Evolutionary conservation across 2,888 invertebrate species (phyloP).

Genomic region (Eristalis arbustorum): DNA sequence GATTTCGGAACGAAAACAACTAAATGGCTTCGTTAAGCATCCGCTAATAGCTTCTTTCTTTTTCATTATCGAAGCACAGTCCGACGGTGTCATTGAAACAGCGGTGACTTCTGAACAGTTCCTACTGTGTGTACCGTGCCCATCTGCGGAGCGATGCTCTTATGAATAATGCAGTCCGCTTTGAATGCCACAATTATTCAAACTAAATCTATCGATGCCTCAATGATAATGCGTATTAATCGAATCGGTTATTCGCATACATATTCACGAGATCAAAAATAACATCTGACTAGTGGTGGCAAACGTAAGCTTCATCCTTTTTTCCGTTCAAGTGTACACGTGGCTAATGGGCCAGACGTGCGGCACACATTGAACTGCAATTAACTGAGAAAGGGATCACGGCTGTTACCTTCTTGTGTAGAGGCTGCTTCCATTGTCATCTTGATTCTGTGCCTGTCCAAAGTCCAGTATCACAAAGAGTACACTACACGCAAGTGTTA

Average conservation of each 20-base stretch:
- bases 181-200: background rate
- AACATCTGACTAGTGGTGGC: background rate
- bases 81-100: conserved; percentile 9
- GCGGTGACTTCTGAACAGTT: background rate
- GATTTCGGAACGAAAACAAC: background rate
- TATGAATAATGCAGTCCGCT: conserved; percentile 19
- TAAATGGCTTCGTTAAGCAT: background rate
- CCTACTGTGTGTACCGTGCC: background rate
- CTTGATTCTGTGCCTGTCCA: conserved; percentile 45
- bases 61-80: background rate
- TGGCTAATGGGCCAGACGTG: background rate
- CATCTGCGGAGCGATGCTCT: background rate
- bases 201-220: background rate
- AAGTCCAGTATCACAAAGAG: conserved; percentile 57
- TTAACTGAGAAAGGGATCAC: background rate
- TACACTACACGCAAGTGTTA: conserved; percentile 56
- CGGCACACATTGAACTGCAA: background rate
- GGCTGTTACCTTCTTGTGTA: conserved; percentile 58
- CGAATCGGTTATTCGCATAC: background rate
- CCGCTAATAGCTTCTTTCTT: background rate
- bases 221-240: background rate
- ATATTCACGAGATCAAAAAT: conserved; percentile 3
- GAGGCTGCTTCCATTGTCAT: conserved; percentile 51
- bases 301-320: background rate
- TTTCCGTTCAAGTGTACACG: background rate